Base-by-base conservation (phyloP, 2,888 invertebrate species). In the Mesopsocus fuscifrons region DNA sequence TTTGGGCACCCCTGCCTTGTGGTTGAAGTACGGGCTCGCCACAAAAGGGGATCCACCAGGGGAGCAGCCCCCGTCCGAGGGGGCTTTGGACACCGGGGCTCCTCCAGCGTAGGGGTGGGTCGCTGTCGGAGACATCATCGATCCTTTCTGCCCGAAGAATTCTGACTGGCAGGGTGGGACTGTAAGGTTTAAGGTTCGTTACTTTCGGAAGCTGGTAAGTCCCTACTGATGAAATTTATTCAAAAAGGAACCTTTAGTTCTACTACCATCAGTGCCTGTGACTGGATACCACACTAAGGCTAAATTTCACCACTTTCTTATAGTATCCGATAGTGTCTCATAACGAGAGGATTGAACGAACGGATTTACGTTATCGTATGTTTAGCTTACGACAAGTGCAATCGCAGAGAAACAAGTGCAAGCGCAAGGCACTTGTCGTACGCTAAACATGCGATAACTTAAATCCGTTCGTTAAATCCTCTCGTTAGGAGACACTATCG, bases 21-120 rank as follows among this genome's bases (percentile, higher is more conserved):
- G 38, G 20, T 38, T 38, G 38, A 17, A 38, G 20, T 17, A 38
- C 15, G 38, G 38, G 16, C 38, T 38, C n/a, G 38, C 6, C 4
- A 21, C 21, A 17, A 20, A 38, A 18, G 20, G 17, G 18, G 38
- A 38, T n/a, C 38, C 20, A 3, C 20, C 21, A 5, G 38, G 38
- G 20, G 38, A 38, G 6, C 38, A 13, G 20, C 20, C 17, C 13
- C 38, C 21, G 15, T 38, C 38, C 18, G 38, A 15, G 4, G 38
- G 5, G 5, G 38, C 5, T 26, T 26, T 11, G 11, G 26, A 26
- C 11, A 9, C 11, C 11, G 26, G 26, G 8, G 6, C 8, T 9
- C 11, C 8, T 9, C 8, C 11, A 9, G 26, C 6, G 26, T 26
- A 26, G 8, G 26, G 11, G 8, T 9, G 6, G n/a, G 38, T 20